Evolutionary conservation across 2,888 invertebrate genomes (phyloP).

Genomic region (Habroteleia sp.): DNA sequence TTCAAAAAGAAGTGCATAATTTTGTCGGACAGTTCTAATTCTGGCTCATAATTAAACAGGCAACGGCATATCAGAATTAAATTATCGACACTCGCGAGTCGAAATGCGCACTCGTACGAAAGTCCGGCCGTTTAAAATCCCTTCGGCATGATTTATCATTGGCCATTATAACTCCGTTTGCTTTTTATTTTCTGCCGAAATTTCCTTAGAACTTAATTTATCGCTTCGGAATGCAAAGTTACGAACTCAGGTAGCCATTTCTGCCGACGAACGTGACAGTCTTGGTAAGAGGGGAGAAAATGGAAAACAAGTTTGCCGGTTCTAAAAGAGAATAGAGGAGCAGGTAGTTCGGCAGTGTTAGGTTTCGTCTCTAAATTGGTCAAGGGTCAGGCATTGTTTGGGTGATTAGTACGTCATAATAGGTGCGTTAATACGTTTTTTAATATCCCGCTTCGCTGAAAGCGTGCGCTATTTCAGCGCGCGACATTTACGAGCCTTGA

Average conservation of each 20-base stretch:
- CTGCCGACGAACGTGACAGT: conserved; percentile 52
- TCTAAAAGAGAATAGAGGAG: conserved; percentile 30
- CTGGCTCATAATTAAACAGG: conserved; percentile 8
- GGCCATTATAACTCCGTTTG: conserved; percentile 28
- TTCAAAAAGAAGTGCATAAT: neutral
- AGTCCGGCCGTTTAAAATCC: conserved; percentile 2
- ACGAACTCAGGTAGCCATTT: conserved; percentile 56
- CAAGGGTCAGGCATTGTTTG: conserved; percentile 68
- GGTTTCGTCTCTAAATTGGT: conserved; percentile 57
- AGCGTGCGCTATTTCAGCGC: conserved; percentile 65
- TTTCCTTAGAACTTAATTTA: conserved; percentile 45
- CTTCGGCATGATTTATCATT: conserved; percentile 30
- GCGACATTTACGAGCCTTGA: conserved; percentile 48
- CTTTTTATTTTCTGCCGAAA: conserved; percentile 30
- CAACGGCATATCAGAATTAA: conserved; percentile 15
- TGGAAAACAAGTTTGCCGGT: conserved; percentile 47
- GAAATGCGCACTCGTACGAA: neutral
- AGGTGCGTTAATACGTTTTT: conserved; percentile 67
- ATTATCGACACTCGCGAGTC: conserved; percentile 19
- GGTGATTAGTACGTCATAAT: conserved; percentile 70
- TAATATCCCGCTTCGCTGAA: conserved; percentile 68
- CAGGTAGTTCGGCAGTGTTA: conserved; percentile 51
- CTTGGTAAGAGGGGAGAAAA: conserved; percentile 19
- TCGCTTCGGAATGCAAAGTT: conserved; percentile 42
- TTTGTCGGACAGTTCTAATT: conserved; percentile 4